phyloP scores from a whole-genome alignment of 2,888 invertebrate species.

The Microctonus brassicae region DNA sequence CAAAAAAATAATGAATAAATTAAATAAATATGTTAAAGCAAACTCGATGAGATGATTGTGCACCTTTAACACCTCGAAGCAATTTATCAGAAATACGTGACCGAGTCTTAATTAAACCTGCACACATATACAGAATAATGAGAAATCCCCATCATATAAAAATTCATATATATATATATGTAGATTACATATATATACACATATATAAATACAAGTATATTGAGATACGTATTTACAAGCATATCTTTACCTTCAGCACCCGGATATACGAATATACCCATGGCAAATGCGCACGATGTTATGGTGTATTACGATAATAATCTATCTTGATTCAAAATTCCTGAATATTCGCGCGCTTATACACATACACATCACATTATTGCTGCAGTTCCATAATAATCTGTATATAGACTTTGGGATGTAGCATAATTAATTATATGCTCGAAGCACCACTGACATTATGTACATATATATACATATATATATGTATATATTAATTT shows the following conservation, averaged over 20 bases:
- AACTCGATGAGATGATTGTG: constrained; percentile 52
- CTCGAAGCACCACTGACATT: not conserved
- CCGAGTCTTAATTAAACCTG: constrained; percentile 58
- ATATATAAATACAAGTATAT: too few species aligned
- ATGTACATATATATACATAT: too few species aligned
- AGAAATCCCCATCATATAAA: constrained; percentile 18
- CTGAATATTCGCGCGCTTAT: constrained; percentile 42
- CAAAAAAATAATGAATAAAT: not conserved
- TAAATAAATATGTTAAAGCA: constrained; percentile 1
- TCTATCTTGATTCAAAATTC: constrained; percentile 41
- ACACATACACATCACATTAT: not conserved
- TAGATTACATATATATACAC: too few species aligned
- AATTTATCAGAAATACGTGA: constrained; percentile 57
- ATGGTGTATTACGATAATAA: constrained; percentile 24
- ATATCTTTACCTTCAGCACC: not conserved
- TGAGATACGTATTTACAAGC: too few species aligned
- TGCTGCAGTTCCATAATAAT: not conserved
- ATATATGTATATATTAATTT: not conserved
- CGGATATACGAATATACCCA: constrained; percentile 19
- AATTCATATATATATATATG: not conserved
- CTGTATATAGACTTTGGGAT: not conserved
- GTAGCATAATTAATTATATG: not conserved
- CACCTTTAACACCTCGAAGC: constrained; percentile 53
- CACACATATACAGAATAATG: constrained; percentile 42
- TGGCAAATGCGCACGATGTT: not conserved